Conservation (phyloP, 2,888 invertebrate genomes). For the Bembecia ichneumoniformis region DNA sequence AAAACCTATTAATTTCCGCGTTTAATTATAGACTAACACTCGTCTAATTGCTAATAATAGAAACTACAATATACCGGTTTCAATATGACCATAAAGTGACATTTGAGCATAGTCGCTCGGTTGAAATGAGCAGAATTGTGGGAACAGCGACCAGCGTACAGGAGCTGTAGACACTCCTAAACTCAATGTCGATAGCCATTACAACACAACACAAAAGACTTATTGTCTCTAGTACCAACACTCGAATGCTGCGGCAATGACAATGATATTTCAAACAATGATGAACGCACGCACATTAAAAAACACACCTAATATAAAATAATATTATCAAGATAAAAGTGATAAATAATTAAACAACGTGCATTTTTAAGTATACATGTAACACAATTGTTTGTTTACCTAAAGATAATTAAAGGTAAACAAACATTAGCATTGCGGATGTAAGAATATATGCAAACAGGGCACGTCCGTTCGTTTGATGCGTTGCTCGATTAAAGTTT, state of each 20-base stretch:
- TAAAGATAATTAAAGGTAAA: too few species aligned
- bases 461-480: too few species aligned
- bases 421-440: too few species aligned
- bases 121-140: not conserved
- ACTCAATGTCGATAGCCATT: not conserved
- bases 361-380: not conserved
- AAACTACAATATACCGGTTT: conserved; percentile 29
- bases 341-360: conserved; percentile 17
- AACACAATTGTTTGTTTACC: not conserved
- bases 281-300: conserved; percentile 3
- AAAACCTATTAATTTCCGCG: not conserved
- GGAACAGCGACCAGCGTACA: not conserved
- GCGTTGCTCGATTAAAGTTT: too few species aligned
- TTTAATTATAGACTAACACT: not conserved
- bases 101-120: conserved; percentile 31
- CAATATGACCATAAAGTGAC: conserved; percentile 30
- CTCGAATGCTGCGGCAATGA: conserved; percentile 25
- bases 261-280: conserved; percentile 27
- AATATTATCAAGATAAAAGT: conserved; percentile 10
- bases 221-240: conserved; percentile 24
- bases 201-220: conserved; percentile 20
- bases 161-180: not conserved
- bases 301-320: conserved; percentile 10
- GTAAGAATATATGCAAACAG: too few species aligned
- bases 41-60: not conserved